Base-by-base conservation (phyloP, 2,113 vertebrate genomes). In the Rhipidura dahli region DNA sequence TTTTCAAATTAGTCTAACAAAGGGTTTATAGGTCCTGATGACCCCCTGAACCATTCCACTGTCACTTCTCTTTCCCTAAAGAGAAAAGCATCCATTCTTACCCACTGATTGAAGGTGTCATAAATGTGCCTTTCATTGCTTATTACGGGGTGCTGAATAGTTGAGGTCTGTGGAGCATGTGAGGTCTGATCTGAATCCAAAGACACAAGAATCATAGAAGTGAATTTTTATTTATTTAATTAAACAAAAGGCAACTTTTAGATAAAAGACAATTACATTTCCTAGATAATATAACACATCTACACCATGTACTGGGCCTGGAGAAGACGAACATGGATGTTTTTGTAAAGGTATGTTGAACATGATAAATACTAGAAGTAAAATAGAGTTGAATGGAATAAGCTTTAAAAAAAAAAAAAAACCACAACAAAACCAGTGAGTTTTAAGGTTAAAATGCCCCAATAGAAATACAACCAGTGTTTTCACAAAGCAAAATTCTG, bases 41-140 rank as follows among this genome's bases (percentile, higher is more conserved):
- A n/a, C 11, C 9, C 35, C 28, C 42, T 37, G 28, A 39, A 63
- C 15, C 30, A 79, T n/a, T 27, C 65, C 49, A 20, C 40, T 49
- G 35, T 22, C 47, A 56, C 17, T 31, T 40, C 16, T 42, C 45
- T 57, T 57, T 54, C 42, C n/a, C 37, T 20, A 14, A 44, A 86
- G 53, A 76, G 24, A 94, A 75, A 50, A 30, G 27, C n/a, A 33
- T 42, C 26, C 30, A 2, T 61, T 77, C 98, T 98, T 97, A 99
- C 99, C 99, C 99, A 99, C 97, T 98, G 98, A 97, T 99, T 99
- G 88, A 99, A 98, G 5, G 98, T 94, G 51, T 99, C 98, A 40
- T 98, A 98, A 60, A 98, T 76, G 16, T 99, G 98, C 82, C 98
- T 97, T 84, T 99, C 99, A 1, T 97, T 98, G 75, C 95, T 83